Base-by-base conservation (phyloP, 2,888 invertebrate species). In the Drosophila greeni region DNA sequence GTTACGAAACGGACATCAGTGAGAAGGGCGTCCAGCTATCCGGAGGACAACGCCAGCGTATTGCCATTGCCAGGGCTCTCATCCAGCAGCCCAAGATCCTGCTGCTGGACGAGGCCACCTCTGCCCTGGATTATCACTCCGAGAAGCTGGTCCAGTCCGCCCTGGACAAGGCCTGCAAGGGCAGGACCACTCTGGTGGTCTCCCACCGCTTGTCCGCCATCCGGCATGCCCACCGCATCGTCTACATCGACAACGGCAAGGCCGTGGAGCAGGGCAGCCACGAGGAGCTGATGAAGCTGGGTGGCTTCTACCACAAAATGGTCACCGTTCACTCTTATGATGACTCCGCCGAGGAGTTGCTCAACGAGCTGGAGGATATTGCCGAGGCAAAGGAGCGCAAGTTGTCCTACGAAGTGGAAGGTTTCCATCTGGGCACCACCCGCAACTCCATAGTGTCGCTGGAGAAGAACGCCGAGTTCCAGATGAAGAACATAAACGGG, bases 41-140 rank as follows among this genome's bases (percentile, higher is more conserved):
- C 0, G 95, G 95, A 2, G 95, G 95, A 0, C 95, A 95, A 86
- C 75, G 85, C 73, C 95, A 95, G 84, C 90, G 95, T 31, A 94
- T 95, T 55, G 95, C 95, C 12, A 95, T 96, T 64, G 95, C 95
- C 0, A 89, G 95, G 40, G 95, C 95, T 0, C 87, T 96, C 24
- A 92, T 95, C 11, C 90, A 94, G 61, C 90, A 92, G 71, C 95
- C 95, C 0, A 92, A 91, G 74, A 93, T 96, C 72, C 90, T 94
- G 5, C 88, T 94, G 0, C 88, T 94, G 51, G 95, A 95, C 81
- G 95, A 95, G 86, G 95, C 95, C 0, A 96, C 96, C 0, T 95
- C 95, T 0, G 95, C 95, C 0, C 87, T 95, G 74, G 95, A 95
- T 87, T 92, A 93, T 2, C 92, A 93, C 76, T 94, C 94, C 73